phyloP scores from a whole-genome alignment of 2,113 vertebrate genomes.

The Chlorodrepanis virens region DNA sequence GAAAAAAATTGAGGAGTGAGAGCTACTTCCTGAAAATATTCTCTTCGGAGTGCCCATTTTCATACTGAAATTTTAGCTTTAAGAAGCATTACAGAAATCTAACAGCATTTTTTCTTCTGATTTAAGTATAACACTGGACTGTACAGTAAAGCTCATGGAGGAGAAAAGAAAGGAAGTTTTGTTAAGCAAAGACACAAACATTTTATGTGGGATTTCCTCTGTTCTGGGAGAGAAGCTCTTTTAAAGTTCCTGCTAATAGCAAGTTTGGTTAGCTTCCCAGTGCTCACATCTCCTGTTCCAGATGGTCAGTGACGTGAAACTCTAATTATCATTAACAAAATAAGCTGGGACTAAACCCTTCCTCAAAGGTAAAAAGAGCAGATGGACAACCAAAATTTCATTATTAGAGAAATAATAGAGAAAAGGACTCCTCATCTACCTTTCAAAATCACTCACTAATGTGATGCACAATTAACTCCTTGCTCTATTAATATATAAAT shows the following conservation, averaged over 20 bases:
- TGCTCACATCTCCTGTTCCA: conserved; percentile 36
- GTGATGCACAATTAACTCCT: not conserved
- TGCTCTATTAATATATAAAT: not conserved
- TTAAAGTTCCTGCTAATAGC: conserved; percentile 23
- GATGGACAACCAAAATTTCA: conserved; percentile 43
- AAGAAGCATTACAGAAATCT: not conserved
- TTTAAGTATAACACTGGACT: not conserved
- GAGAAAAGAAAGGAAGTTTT: not conserved
- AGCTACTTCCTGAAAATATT: not conserved
- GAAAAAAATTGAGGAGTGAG: not conserved
- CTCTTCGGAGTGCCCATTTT: not conserved
- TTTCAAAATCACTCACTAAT: not conserved
- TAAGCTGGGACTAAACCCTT: conserved; percentile 44
- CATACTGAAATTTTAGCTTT: conserved; percentile 9
- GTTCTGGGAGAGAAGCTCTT: conserved; percentile 1
- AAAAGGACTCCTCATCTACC: not conserved
- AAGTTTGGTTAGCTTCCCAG: conserved; percentile 44
- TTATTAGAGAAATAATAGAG: conserved; percentile 43
- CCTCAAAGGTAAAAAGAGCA: conserved; percentile 61
- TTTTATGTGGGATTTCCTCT: not conserved
- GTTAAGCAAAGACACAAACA: not conserved
- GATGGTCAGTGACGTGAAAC: conserved; percentile 53
- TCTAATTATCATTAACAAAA: conserved; percentile 53
- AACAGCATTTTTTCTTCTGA: not conserved
- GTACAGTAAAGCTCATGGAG: not conserved